These are phyloP conservation scores for Drosophila merina DNA, from an alignment of 2,888 invertebrate genomes.

Conservation along the genomic window DNA sequence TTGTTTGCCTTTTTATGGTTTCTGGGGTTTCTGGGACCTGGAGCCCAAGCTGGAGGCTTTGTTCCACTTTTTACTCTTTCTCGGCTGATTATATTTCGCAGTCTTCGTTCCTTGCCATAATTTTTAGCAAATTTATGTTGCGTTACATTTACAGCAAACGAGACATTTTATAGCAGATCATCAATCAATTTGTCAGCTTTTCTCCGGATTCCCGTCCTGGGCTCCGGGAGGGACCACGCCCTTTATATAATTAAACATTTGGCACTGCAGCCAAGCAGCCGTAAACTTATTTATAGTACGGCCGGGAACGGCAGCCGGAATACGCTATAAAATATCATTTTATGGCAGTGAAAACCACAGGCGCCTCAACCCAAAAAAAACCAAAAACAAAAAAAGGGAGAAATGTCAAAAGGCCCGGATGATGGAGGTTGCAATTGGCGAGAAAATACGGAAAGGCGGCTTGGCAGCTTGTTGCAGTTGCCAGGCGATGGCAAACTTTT, in stretches of 20 bases:
- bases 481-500: slow-evolving; percentile 56
- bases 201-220: slow-evolving; percentile 1
- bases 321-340: slow-evolving; percentile 69
- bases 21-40: neutral
- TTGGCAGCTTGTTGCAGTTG: slow-evolving; percentile 41
- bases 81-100: slow-evolving; percentile 10
- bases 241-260: slow-evolving; percentile 66
- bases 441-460: neutral
- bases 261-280: slow-evolving; percentile 45
- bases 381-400: slow-evolving; percentile 8
- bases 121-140: slow-evolving; percentile 78
- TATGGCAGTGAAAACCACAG: slow-evolving; percentile 66
- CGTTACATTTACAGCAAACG: slow-evolving; percentile 82
- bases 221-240: slow-evolving; percentile 25
- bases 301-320: slow-evolving; percentile 42
- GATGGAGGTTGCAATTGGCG: slow-evolving; percentile 30
- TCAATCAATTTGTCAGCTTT: slow-evolving; percentile 82
- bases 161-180: slow-evolving; percentile 83
- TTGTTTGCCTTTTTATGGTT: slow-evolving; percentile 18
- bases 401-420: slow-evolving; percentile 61
- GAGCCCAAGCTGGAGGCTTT: slow-evolving; percentile 24
- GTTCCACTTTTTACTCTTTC: slow-evolving; percentile 44
- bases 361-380: slow-evolving; percentile 29
- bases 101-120: slow-evolving; percentile 58
- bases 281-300: slow-evolving; percentile 69